A percentile compares a stretch with the other conserved stretches of the same genome.
These are phyloP conservation scores for Galerucella calmariensis DNA, from an alignment of 2,888 invertebrate genomes.

Conservation along the genomic window DNA sequence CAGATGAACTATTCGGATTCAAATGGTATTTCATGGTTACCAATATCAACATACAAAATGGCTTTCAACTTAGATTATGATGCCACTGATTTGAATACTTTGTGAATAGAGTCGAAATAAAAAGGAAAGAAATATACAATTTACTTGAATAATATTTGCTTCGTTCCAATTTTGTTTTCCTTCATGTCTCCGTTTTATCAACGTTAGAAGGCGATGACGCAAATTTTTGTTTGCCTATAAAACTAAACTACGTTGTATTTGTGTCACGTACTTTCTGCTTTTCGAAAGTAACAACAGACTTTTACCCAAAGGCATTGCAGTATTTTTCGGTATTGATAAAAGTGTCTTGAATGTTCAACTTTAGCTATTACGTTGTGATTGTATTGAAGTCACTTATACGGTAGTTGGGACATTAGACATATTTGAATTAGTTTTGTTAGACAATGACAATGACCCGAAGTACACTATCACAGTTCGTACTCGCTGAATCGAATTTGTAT, in stretches of 20 bases:
- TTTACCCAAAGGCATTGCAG: not conserved
- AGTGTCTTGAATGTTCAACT: not conserved
- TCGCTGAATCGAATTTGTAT: too few species aligned
- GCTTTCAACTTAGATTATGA: not conserved
- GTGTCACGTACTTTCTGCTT: not conserved
- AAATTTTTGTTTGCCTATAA: not conserved
- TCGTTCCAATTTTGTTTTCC: not conserved
- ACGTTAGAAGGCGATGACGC: not conserved
- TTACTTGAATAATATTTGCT: not conserved
- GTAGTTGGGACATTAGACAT: not conserved
- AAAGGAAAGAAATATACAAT: not conserved
- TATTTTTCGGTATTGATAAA: not conserved
- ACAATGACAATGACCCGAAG: not conserved
- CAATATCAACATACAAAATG: not conserved
- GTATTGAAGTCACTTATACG: not conserved
- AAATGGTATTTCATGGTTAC: too few species aligned
- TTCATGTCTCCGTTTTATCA: not conserved
- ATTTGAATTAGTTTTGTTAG: not conserved
- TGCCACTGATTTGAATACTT: not conserved
- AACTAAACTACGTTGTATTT: not conserved
- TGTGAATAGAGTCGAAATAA: not conserved
- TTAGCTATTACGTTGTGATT: not conserved
- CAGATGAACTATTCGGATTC: too few species aligned
- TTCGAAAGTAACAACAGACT: not conserved
- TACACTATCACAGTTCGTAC: not conserved